Evolutionary conservation across 2,797 vertebrate species (phyloP).

Genomic region (Neostethus bicornis): DNA sequence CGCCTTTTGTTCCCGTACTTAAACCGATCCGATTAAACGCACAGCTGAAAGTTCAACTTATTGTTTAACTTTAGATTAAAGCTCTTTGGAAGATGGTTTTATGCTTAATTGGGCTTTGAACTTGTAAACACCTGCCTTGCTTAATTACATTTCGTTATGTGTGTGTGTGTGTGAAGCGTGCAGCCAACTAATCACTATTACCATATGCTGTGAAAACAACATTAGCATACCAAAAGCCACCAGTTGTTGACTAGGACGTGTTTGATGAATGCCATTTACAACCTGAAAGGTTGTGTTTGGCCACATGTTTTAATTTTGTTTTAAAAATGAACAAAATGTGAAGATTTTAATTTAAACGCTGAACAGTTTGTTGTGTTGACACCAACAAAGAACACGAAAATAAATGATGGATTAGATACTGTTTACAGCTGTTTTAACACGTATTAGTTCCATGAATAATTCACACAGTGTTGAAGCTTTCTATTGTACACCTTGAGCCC

Average conservation of each 20-base stretch:
- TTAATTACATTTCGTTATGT: not conserved
- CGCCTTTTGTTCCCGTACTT: no score
- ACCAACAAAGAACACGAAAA: no score
- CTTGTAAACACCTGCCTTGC: conserved; percentile 10
- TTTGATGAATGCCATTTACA: no score
- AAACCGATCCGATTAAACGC: no score
- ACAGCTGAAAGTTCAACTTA: conserved; percentile 5
- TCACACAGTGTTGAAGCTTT: no score
- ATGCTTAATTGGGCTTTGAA: conserved; percentile 5
- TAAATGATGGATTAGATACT: no score
- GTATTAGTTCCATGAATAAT: no score
- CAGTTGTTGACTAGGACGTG: no score
- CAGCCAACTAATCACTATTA: not conserved
- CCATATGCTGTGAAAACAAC: not conserved
- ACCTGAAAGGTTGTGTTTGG: not conserved
- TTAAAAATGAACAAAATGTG: not conserved
- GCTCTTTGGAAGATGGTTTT: conserved; percentile 7
- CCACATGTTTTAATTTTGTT: not conserved
- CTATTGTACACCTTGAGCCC: no score
- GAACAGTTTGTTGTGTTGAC: no score
- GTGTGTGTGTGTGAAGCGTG: not conserved
- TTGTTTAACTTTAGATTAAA: conserved; percentile 19
- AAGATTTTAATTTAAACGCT: not conserved
- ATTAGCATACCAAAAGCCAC: not conserved
- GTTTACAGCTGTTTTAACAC: no score